phyloP scores from a whole-genome alignment of 2,113 vertebrate genomes.

The Petrocephalus microphthalmus region DNA sequence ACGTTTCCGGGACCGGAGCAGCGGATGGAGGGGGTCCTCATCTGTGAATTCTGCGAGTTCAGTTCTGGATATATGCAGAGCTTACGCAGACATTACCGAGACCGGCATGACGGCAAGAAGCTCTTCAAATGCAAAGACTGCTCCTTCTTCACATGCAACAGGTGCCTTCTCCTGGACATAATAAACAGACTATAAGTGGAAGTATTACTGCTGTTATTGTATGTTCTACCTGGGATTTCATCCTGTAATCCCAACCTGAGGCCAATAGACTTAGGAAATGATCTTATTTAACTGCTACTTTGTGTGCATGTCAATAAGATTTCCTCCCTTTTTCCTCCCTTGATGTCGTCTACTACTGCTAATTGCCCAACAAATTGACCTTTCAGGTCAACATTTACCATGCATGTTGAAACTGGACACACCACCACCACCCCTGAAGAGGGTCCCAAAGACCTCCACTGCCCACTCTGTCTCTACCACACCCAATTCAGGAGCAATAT shows the following conservation, averaged over 20 bases:
- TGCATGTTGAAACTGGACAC: slow-evolving; percentile 93
- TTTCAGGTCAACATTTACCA: slow-evolving; percentile 84
- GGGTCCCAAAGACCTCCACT: slow-evolving; percentile 85
- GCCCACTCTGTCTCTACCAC: slow-evolving; percentile 96
- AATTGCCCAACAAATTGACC: background rate
- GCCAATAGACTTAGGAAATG: background rate
- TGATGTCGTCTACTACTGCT: background rate
- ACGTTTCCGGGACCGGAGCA: slow-evolving; percentile 55
- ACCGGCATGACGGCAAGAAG: slow-evolving; percentile 94
- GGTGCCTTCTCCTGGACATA: slow-evolving; percentile 51
- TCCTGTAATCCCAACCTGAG: background rate
- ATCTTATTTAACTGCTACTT: background rate
- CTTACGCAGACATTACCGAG: slow-evolving; percentile 91
- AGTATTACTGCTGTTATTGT: too few species aligned
- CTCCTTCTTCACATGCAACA: slow-evolving; percentile 95
- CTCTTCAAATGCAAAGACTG: slow-evolving; percentile 99
- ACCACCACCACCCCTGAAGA: slow-evolving; percentile 70
- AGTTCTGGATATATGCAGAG: slow-evolving; percentile 98
- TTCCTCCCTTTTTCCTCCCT: background rate
- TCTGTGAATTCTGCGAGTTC: slow-evolving; percentile 98
- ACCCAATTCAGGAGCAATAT: slow-evolving; percentile 97
- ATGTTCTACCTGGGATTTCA: background rate
- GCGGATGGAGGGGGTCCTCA: slow-evolving; percentile 70
- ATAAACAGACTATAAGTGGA: background rate
- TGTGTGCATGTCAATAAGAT: background rate